Percentiles rank a stretch among this genome's conserved stretches.
Evolutionary conservation across 1,140 invertebrate species (phyloP).

Genomic region (Zelostemma sp.): DNA sequence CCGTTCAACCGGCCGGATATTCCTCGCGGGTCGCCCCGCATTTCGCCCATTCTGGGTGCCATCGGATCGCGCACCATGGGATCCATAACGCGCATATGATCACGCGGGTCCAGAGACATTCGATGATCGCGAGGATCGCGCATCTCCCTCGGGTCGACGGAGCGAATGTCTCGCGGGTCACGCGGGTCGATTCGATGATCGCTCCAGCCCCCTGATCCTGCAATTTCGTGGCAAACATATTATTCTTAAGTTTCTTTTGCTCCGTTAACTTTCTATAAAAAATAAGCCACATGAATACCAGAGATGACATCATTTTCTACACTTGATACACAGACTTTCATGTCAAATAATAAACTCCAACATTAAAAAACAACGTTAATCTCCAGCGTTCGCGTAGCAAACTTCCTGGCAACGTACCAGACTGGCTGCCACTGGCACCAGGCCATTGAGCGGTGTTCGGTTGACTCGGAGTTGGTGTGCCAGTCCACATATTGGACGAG

Average conservation of each 20-base stretch:
- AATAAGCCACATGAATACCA: conserved; percentile 41
- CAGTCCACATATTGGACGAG: conserved; percentile 83
- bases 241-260: not conserved
- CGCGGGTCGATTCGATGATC: conserved; percentile 72
- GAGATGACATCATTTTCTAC: no score
- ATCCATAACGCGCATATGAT: conserved; percentile 75
- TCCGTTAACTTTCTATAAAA: not conserved
- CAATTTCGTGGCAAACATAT: not conserved
- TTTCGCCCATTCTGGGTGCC: conserved; percentile 72
- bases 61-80: conserved; percentile 71
- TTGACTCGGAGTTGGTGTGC: conserved; percentile 71
- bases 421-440: conserved; percentile 61
- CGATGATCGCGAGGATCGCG: conserved; percentile 74
- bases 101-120: conserved; percentile 74
- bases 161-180: conserved; percentile 72
- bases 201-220: conserved; percentile 68
- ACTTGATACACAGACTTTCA: no score
- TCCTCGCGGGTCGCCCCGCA: conserved; percentile 80
- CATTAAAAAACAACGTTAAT: conserved; percentile 1
- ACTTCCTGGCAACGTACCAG: conserved; percentile 70
- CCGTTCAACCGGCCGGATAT: conserved; percentile 82
- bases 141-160: conserved; percentile 71
- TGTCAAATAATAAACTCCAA: no score
- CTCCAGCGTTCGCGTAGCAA: conserved; percentile 44
- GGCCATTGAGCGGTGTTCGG: conserved; percentile 66